phyloP scores from a whole-genome alignment of 2,797 vertebrate genomes.

The Molossus molossus region DNA sequence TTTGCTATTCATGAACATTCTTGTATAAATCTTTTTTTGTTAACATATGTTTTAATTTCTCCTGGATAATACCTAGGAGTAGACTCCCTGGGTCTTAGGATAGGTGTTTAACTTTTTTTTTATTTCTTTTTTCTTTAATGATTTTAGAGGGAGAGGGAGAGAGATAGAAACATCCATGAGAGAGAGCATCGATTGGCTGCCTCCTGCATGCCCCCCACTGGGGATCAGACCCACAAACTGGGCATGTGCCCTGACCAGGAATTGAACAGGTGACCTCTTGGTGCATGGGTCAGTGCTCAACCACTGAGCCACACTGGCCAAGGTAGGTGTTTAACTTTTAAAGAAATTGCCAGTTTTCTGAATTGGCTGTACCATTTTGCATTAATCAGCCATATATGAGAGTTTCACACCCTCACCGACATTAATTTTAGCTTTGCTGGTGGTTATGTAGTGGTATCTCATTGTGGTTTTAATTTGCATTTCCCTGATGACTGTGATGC shows the following conservation, averaged over 20 bases:
- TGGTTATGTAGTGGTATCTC: conserved; percentile 1
- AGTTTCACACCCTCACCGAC: background rate
- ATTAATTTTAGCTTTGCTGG: conserved; percentile 54
- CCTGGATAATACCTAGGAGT: conserved; percentile 47
- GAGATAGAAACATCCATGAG: too few relatives aligned
- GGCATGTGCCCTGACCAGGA: too few relatives aligned
- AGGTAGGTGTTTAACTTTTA: conserved; percentile 8
- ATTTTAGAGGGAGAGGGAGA: too few relatives aligned
- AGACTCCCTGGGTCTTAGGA: background rate
- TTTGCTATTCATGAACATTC: conserved; percentile 32
- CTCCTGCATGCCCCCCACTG: too few relatives aligned
- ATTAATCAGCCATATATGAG: conserved; percentile 12
- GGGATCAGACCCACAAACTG: too few relatives aligned
- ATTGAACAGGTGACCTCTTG: too few relatives aligned
- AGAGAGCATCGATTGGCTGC: too few relatives aligned
- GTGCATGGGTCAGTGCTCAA: too few relatives aligned
- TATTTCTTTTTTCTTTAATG: too few relatives aligned
- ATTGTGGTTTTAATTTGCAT: conserved; percentile 38
- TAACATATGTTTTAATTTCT: conserved; percentile 55
- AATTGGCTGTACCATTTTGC: background rate
- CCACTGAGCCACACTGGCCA: too few relatives aligned
- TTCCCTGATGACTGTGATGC: background rate
- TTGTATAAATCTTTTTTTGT: conserved; percentile 33
- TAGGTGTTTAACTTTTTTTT: conserved; percentile 38
- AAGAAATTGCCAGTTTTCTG: conserved; percentile 39